These are phyloP conservation scores for Hiodon alosoides DNA, from an alignment of 2,113 vertebrate genomes.

Conservation along the genomic window DNA sequence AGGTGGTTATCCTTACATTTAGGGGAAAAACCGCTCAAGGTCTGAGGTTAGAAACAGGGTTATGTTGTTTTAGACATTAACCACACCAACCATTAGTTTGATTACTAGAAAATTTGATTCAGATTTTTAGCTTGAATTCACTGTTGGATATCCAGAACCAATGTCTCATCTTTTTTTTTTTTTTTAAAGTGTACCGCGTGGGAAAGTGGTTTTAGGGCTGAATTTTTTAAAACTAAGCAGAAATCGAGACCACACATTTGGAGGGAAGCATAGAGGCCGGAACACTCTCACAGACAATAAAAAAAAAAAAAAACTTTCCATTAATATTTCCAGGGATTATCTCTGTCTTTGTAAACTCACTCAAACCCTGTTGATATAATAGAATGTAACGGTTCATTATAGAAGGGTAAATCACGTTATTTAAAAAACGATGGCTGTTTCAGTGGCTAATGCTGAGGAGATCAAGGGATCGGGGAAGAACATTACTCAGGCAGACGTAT, in stretches of 20 bases:
- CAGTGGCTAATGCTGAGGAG: constrained; percentile 6
- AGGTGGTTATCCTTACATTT: too few species aligned
- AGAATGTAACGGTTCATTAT: constrained; percentile 24
- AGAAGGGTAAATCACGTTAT: constrained; percentile 8
- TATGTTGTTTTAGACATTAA: too few species aligned
- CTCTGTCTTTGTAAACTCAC: constrained; percentile 12
- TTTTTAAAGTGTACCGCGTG: background rate
- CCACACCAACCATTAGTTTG: too few species aligned
- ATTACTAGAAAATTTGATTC: too few species aligned
- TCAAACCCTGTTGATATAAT: constrained; percentile 15
- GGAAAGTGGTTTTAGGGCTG: constrained; percentile 4
- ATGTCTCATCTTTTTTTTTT: background rate
- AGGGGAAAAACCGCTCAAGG: too few species aligned
- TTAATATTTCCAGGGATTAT: constrained; percentile 12
- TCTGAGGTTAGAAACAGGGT: too few species aligned
- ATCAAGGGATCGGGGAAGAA: constrained; percentile 15
- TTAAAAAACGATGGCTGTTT: constrained; percentile 13
- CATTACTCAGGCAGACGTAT: background rate
- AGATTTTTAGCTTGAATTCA: background rate
- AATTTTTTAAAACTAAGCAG: background rate
- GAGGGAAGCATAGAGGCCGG: background rate
- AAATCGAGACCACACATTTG: background rate
- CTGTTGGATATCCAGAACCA: background rate
- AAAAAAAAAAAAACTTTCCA: constrained; percentile 14
- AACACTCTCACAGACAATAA: constrained; percentile 2